phyloP scores from a whole-genome alignment of 2,113 vertebrate species.

The Elephas maximus region DNA sequence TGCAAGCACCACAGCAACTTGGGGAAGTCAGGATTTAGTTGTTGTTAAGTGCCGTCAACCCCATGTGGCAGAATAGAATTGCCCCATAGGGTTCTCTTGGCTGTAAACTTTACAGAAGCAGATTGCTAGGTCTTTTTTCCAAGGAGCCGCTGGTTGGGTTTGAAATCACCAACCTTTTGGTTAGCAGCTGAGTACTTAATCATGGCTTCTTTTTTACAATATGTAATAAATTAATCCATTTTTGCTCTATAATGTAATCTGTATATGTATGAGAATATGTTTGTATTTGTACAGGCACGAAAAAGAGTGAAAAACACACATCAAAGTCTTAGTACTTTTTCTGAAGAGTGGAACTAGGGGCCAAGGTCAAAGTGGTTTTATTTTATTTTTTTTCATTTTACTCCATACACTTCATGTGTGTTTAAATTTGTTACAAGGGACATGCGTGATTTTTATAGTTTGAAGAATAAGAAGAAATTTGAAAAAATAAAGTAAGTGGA shows the following conservation, averaged over 20 bases:
- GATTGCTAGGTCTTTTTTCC: background rate
- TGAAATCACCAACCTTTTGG: background rate
- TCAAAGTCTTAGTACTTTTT: background rate
- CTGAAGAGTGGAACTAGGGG: background rate
- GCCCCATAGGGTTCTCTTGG: background rate
- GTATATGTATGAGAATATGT: background rate
- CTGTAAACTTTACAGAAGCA: background rate
- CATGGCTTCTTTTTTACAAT: background rate
- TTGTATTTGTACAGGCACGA: background rate
- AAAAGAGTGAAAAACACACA: background rate
- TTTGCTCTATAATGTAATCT: background rate
- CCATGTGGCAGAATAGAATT: background rate
- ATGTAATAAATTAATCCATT: background rate
- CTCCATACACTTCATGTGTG: background rate
- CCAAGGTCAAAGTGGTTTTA: background rate
- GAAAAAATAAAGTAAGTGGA: background rate
- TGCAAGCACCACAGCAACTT: background rate
- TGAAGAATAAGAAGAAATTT: background rate
- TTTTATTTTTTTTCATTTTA: background rate
- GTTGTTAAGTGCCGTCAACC: background rate
- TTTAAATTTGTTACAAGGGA: background rate
- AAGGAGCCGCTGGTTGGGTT: background rate
- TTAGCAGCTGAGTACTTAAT: background rate
- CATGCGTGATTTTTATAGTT: background rate
- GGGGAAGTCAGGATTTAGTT: background rate